These are phyloP conservation scores for Eupithecia dodoneata DNA, from an alignment of 2,888 invertebrate species.

Conservation along the genomic window DNA sequence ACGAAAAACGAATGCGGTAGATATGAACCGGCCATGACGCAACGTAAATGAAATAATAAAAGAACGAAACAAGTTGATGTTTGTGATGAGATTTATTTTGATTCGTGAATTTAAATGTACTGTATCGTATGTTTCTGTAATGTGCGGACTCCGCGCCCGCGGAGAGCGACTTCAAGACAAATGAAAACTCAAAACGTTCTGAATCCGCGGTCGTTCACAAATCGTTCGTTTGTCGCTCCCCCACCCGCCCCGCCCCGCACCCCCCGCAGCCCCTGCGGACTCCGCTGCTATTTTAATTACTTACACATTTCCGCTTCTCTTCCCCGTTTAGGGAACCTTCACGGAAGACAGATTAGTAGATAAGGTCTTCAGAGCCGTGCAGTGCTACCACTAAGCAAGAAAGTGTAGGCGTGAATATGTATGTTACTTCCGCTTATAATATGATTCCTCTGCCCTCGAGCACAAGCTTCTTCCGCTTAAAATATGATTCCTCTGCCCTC, in stretches of 20 bases:
- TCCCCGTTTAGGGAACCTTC: background rate
- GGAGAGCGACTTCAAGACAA: slow-evolving; percentile 33
- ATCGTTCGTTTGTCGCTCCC: slow-evolving; percentile 29
- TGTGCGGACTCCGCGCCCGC: slow-evolving; percentile 23
- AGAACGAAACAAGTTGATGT: too few species aligned
- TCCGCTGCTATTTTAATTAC: slow-evolving; percentile 33
- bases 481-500: background rate
- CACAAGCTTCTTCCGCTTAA: background rate
- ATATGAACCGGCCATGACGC: too few species aligned
- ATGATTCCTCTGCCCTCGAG: too few species aligned
- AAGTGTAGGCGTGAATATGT: too few species aligned
- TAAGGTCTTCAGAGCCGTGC: background rate
- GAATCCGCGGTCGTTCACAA: slow-evolving; percentile 33
- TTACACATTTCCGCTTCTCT: slow-evolving; percentile 7
- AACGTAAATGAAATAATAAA: too few species aligned
- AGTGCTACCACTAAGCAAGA: background rate
- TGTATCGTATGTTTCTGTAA: background rate
- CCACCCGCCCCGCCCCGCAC: background rate
- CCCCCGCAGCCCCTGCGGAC: slow-evolving; percentile 8
- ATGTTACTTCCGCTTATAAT: background rate
- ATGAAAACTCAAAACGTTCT: slow-evolving; percentile 39
- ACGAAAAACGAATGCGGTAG: too few species aligned
- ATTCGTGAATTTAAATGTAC: background rate
- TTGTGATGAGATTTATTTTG: too few species aligned
- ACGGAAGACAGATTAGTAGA: background rate